Evolutionary conservation across 37 sponge, comb jelly and placozoan species (phyloP).

Genomic region (Oscarella lobularis): DNA sequence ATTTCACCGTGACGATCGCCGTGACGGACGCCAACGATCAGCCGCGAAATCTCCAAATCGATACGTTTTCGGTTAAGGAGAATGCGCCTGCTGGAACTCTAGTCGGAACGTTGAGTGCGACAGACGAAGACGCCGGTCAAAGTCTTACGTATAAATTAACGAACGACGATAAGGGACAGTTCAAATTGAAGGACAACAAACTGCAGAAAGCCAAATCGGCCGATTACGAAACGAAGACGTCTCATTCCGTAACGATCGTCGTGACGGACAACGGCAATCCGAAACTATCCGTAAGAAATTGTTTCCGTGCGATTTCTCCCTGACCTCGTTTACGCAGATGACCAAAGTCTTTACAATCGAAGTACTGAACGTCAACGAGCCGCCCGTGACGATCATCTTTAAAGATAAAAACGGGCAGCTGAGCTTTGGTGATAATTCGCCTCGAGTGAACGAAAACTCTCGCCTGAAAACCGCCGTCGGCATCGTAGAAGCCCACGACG

Average conservation of each 20-base stretch:
- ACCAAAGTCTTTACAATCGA: neutral
- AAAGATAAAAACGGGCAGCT: neutral
- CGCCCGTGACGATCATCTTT: neutral
- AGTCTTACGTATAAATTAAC: neutral
- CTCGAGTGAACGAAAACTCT: neutral
- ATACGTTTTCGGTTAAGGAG: neutral
- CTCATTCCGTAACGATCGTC: neutral
- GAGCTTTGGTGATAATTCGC: neutral
- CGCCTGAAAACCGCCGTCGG: neutral
- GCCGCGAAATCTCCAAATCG: neutral
- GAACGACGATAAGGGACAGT: neutral
- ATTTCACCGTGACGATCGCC: neutral
- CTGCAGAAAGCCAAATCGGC: neutral
- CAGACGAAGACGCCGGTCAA: slow-evolving; percentile 1
- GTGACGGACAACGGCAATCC: slow-evolving; percentile 6
- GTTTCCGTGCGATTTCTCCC: neutral
- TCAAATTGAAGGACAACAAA: neutral
- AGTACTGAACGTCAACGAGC: slow-evolving; percentile 1
- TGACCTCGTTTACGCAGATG: slow-evolving; percentile 3
- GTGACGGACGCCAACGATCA: neutral
- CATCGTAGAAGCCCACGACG: neutral
- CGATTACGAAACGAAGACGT: slow-evolving; percentile 6
- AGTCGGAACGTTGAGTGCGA: neutral
- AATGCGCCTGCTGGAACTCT: neutral
- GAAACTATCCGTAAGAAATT: neutral